A percentile compares a stretch with the other conserved stretches of the same genome.
These are phyloP conservation scores for Carollia perspicillata DNA, from an alignment of 2,113 vertebrate genomes.

Conservation along the genomic window DNA sequence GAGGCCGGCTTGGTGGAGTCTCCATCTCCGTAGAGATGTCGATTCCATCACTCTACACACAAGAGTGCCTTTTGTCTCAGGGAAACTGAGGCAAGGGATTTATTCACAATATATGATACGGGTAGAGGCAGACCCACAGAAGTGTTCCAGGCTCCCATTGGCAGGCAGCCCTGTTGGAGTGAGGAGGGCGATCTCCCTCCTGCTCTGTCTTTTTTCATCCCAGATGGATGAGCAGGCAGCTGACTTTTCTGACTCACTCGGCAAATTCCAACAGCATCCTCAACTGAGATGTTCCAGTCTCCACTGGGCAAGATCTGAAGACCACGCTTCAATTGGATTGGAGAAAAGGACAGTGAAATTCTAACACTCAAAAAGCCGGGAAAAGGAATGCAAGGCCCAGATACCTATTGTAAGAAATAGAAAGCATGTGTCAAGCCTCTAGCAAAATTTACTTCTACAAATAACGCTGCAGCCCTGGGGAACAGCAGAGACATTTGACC, in stretches of 20 bases:
- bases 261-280: conserved; percentile 55
- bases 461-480: conserved; percentile 63
- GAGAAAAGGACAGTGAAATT: conserved; percentile 38
- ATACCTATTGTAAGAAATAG: conserved; percentile 53
- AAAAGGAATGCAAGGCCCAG: conserved; percentile 33
- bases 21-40: not conserved
- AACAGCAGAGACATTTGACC: conserved; percentile 62
- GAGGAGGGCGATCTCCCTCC: not conserved
- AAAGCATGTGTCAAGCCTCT: conserved; percentile 24
- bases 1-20: not conserved
- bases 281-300: conserved; percentile 42
- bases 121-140: not conserved
- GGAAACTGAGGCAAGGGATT: not conserved
- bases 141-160: not conserved
- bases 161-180: not conserved
- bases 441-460: conserved; percentile 67
- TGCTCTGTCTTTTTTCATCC: not conserved
- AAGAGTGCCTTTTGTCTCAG: not conserved
- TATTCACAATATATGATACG: not conserved
- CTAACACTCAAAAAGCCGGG: conserved; percentile 31
- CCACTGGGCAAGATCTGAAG: conserved; percentile 45
- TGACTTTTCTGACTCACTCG: conserved; percentile 63
- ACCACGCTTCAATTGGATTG: conserved; percentile 21
- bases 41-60: not conserved
- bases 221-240: not conserved